phyloP scores from a whole-genome alignment of 2,888 invertebrate species.

The Matsumyia berberina region DNA sequence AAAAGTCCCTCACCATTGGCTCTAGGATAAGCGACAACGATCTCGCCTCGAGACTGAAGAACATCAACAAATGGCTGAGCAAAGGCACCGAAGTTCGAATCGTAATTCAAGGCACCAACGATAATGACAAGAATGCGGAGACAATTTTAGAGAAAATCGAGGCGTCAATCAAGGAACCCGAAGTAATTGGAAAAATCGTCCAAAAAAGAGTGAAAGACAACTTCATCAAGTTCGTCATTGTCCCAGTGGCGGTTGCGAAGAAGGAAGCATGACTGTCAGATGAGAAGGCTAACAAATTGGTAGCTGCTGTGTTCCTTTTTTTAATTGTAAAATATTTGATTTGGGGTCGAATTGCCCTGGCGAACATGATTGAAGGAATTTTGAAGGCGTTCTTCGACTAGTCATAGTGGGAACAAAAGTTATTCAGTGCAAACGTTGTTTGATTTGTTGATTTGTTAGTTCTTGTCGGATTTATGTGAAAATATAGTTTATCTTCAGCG shows the following conservation, averaged over 20 bases:
- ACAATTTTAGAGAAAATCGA: constrained; percentile 86
- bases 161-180: constrained; percentile 84
- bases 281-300: constrained; percentile 3
- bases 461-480: too few species aligned
- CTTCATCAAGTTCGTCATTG: constrained; percentile 87
- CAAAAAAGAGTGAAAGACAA: constrained; percentile 88
- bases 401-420: not conserved
- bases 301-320: constrained; percentile 43
- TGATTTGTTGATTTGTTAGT: too few species aligned
- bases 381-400: constrained; percentile 38
- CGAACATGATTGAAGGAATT: constrained; percentile 26
- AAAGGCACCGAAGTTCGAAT: constrained; percentile 87
- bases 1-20: constrained; percentile 87
- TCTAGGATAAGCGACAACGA: constrained; percentile 88
- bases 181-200: constrained; percentile 85
- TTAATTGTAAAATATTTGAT: constrained; percentile 52
- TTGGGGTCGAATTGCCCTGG: constrained; percentile 33
- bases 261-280: constrained; percentile 64
- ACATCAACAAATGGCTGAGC: constrained; percentile 88
- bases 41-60: constrained; percentile 87
- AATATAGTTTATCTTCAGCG: too few species aligned
- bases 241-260: constrained; percentile 16
- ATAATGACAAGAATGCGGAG: constrained; percentile 83
- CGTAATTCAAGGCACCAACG: constrained; percentile 80
- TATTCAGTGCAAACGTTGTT: not conserved